Percentiles rank a stretch among this genome's conserved stretches.
These are phyloP conservation scores for Zapornia atra DNA, from an alignment of 2,113 vertebrate genomes.

Conservation along the genomic window DNA sequence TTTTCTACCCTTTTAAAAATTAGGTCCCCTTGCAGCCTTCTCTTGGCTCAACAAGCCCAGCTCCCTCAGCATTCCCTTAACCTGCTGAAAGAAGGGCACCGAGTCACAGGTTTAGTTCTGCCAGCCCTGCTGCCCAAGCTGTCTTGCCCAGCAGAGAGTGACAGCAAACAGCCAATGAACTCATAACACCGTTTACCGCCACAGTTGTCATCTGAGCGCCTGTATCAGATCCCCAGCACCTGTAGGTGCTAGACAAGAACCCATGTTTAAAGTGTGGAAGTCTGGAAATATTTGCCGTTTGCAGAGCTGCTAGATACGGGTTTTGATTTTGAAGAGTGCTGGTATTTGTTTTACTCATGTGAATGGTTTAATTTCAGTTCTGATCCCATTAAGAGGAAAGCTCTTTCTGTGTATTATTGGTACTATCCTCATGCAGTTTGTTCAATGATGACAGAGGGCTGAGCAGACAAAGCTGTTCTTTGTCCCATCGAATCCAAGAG, in stretches of 20 bases:
- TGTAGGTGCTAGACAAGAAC: neutral
- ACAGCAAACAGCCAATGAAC: neutral
- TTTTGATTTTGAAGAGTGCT: neutral
- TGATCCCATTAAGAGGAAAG: neutral
- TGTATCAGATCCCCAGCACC: rapidly evolving
- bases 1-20: no score
- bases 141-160: neutral
- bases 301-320: rapidly evolving
- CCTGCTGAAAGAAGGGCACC: neutral
- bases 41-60: no score
- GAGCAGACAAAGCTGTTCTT: neutral
- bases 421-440: neutral
- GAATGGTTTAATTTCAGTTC: neutral
- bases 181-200: rapidly evolving
- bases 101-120: neutral
- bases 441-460: neutral
- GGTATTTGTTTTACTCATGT: neutral
- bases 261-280: neutral
- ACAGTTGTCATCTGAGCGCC: neutral
- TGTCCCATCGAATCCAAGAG: neutral
- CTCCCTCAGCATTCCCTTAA: neutral
- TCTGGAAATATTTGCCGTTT: neutral
- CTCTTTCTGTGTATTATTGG: neutral
- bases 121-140: neutral
- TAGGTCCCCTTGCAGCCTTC: no score